Evolutionary conservation across 1,140 invertebrate species (phyloP).

Genomic region (Euschistus heros): DNA sequence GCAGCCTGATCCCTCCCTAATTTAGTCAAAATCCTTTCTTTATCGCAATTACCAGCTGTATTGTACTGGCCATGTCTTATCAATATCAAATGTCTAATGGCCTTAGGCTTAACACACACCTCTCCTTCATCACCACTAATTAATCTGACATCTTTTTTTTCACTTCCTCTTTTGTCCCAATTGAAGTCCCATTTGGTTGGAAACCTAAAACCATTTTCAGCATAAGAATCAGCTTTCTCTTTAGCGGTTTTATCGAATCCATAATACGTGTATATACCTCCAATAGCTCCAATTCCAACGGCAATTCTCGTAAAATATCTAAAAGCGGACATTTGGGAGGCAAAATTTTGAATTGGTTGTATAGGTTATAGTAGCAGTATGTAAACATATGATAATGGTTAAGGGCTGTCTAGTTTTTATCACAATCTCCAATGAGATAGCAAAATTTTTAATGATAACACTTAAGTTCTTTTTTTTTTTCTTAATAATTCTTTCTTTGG

Average conservation of each 20-base stretch:
- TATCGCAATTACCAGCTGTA: slow-evolving; percentile 57
- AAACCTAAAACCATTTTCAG: background rate
- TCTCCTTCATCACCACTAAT: slow-evolving; percentile 38
- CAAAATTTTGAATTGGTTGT: background rate
- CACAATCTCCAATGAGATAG: slow-evolving; percentile 11
- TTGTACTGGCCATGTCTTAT: slow-evolving; percentile 94
- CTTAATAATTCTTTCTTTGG: background rate
- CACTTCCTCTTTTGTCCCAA: slow-evolving; percentile 10
- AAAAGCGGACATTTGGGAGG: background rate
- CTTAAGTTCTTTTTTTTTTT: background rate
- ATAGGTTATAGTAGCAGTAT: slow-evolving; percentile 5
- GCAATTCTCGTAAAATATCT: slow-evolving; percentile 1
- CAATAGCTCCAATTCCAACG: slow-evolving; percentile 7
- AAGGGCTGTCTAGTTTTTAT: background rate
- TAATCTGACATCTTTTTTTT: slow-evolving; percentile 33
- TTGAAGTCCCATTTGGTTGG: slow-evolving; percentile 5
- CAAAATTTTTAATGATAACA: slow-evolving; percentile 9
- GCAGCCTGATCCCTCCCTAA: slow-evolving; percentile 78
- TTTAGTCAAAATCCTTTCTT: slow-evolving; percentile 64
- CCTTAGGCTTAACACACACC: slow-evolving; percentile 45
- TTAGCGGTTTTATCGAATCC: background rate
- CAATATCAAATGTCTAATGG: slow-evolving; percentile 72
- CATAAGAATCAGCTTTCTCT: background rate
- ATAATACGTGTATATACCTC: slow-evolving; percentile 6
- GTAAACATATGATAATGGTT: slow-evolving; percentile 5